These are phyloP conservation scores for Campylomormyrus tamandua DNA, from an alignment of 2,113 vertebrate genomes.

Conservation along the genomic window DNA sequence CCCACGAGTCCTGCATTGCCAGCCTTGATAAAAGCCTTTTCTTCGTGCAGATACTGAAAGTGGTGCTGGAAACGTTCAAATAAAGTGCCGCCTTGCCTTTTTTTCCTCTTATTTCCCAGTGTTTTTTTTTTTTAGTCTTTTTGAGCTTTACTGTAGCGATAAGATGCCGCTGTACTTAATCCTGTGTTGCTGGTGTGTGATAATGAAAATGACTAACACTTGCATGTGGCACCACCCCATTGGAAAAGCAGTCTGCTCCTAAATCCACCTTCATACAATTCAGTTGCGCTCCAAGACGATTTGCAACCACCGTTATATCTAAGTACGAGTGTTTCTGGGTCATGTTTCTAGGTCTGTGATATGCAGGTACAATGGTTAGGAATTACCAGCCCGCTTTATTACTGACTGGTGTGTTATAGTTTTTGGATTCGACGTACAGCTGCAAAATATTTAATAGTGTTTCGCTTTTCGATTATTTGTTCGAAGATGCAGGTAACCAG, in stretches of 20 bases:
- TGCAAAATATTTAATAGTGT: background rate
- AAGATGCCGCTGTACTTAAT: background rate
- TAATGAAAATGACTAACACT: conserved; percentile 16
- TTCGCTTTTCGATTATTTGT: background rate
- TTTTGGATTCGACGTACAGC: background rate
- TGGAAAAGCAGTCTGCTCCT: conserved; percentile 7
- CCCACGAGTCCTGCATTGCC: background rate
- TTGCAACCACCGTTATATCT: background rate
- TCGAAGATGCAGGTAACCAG: background rate
- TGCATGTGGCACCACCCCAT: conserved; percentile 25
- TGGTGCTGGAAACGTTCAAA: conserved; percentile 48
- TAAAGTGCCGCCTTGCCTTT: conserved; percentile 39
- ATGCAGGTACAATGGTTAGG: background rate
- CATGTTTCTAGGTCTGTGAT: background rate
- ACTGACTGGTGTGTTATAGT: background rate
- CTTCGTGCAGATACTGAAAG: conserved; percentile 34
- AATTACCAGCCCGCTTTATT: background rate
- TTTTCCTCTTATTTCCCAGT: conserved; percentile 31
- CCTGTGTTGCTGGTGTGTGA: conserved; percentile 20
- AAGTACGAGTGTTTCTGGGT: background rate
- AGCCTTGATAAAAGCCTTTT: conserved; percentile 16
- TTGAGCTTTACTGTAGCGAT: background rate
- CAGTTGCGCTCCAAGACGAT: background rate
- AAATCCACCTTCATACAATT: conserved; percentile 21
- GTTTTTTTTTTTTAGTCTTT: conserved; percentile 23